Evolutionary conservation across 2,113 vertebrate species (phyloP).

Genomic region (Meles meles): DNA sequence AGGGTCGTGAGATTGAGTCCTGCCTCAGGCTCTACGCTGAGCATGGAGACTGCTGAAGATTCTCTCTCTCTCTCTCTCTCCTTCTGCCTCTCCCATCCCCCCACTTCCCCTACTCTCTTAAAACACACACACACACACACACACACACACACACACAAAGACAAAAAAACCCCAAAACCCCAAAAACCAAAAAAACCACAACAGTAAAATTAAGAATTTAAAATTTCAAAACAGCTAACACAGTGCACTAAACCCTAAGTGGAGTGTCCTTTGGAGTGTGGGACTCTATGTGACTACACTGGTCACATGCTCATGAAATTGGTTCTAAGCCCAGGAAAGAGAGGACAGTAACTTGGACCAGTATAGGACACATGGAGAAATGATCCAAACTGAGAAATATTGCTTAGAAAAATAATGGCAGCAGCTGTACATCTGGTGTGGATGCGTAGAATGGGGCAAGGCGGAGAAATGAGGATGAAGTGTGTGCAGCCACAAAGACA

Average conservation of each 20-base stretch:
- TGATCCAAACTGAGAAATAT: background rate
- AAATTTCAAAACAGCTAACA: background rate
- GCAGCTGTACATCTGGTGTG: background rate
- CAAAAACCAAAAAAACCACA: too few relatives aligned
- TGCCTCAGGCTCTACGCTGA: too few relatives aligned
- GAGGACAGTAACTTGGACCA: background rate
- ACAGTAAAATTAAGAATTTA: background rate
- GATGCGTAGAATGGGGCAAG: background rate
- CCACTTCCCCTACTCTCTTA: too few relatives aligned
- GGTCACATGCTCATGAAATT: background rate
- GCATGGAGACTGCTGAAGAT: too few relatives aligned
- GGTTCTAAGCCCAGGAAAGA: background rate
- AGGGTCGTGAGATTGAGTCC: too few relatives aligned
- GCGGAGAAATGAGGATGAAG: background rate
- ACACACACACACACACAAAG: too few relatives aligned
- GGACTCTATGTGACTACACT: background rate
- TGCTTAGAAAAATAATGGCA: background rate
- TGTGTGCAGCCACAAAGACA: background rate
- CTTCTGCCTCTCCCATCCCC: too few relatives aligned
- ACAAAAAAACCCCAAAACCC: too few relatives aligned
- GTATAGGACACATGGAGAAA: background rate
- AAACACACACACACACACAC: too few relatives aligned
- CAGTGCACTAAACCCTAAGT: background rate
- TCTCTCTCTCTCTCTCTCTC: too few relatives aligned
- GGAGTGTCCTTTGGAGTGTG: background rate